A percentile compares a stretch with the other conserved stretches of the same genome.
Conservation (phyloP, 2,113 vertebrate species). For the Vulpes vulpes region DNA sequence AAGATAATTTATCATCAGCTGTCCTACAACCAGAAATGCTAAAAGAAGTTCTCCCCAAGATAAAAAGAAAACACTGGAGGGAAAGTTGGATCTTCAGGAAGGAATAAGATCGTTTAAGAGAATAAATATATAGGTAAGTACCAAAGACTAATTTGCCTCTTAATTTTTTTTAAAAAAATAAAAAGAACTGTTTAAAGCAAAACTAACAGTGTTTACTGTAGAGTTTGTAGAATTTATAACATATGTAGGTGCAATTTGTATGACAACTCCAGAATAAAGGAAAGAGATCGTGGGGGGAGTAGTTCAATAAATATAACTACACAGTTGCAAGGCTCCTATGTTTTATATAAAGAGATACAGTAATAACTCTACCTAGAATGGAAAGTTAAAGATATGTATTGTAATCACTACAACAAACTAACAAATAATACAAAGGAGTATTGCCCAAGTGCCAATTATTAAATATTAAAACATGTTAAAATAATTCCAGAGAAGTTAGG, state of each 20-base stretch:
- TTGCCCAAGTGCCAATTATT: neutral
- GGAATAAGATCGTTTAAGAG: neutral
- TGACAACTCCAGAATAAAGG: neutral
- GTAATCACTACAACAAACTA: neutral
- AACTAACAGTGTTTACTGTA: neutral
- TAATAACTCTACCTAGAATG: neutral
- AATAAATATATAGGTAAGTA: neutral
- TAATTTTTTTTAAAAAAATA: slow-evolving; percentile 28
- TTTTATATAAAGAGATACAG: neutral
- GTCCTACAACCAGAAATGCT: neutral
- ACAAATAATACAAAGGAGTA: neutral
- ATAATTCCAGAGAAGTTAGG: slow-evolving; percentile 1
- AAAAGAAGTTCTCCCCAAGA: neutral
- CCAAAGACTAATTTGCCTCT: neutral
- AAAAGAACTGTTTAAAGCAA: neutral
- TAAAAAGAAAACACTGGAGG: neutral
- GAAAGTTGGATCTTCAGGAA: slow-evolving; percentile 19
- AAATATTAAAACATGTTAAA: neutral
- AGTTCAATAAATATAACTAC: neutral
- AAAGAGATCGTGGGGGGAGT: neutral
- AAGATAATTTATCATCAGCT: neutral
- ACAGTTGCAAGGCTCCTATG: neutral
- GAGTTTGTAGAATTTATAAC: neutral
- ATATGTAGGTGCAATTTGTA: neutral
- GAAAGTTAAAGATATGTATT: neutral